Base-by-base conservation (phyloP, 2,113 vertebrate genomes). In the Chlorocebus sabaeus region DNA sequence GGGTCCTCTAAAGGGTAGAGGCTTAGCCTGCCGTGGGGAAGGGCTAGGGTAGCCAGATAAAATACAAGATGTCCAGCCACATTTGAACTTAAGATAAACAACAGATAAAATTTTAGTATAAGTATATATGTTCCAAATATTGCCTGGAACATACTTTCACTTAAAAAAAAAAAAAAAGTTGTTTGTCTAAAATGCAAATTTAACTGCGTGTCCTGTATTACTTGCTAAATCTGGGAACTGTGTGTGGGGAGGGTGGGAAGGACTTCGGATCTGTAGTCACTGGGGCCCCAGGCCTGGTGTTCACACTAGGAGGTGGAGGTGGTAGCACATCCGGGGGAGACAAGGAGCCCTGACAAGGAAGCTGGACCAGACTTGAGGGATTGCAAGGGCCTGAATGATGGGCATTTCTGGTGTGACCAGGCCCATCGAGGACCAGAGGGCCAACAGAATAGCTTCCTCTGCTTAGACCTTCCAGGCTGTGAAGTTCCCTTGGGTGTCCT, bases 101-200 rank as follows among this genome's bases (percentile, higher is more conserved):
- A 10, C 6, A 2, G 22, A 35, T n/a, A 48, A 2, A 70, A 18
- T 48, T 57, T 59, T n/a, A n/a, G 43, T 50, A 8, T 50, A 61
- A 84, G 17, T 35, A 7, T 22, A 7, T 48, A 18, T 9, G 40
- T 48, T 18, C 59, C 16, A 8, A n/a, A 38, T 43, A n/a, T 40
- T 43, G 38, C 35, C 22, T 27, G 50, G 38, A 14, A 23, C 35
- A 48, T 79, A 48, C 14, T 20, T 84, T 23, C 1, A 48, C 61
- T 93, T 80, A n/a, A 92, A 40, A 73, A 50, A 5, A 92, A 92
- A 92, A 89, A 35, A 93, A 43, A 90, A 50, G 6, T 59, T 8
- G 13, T 14, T 59, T 78, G 48, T 48, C 1, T 86, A 16, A 73
- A 82, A 76, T 27, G 50, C 16, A 35, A 14, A 64, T 52, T 90